Conservation (phyloP, 2,113 vertebrate species). For the Coptodon rendalli region DNA sequence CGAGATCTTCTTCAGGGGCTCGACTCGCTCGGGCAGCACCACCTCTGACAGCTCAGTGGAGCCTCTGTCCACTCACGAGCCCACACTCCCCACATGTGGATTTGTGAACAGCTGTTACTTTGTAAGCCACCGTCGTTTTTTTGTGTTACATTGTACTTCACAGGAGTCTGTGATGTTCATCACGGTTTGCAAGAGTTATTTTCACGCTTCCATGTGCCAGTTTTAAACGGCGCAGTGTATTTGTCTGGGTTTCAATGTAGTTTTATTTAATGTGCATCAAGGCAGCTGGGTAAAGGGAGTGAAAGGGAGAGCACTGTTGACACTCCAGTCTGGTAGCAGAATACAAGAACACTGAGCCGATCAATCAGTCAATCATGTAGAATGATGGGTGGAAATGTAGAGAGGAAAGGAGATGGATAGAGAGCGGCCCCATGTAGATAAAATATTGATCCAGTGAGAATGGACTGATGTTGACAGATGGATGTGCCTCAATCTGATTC, state of each 20-base stretch:
- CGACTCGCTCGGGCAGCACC: slow-evolving; percentile 67
- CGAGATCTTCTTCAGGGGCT: slow-evolving; percentile 65
- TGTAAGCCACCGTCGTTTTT: slow-evolving; percentile 41
- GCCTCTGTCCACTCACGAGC: slow-evolving; percentile 55
- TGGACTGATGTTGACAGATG: slow-evolving; percentile 46
- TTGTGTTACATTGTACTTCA: background rate
- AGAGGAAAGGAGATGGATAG: slow-evolving; percentile 30
- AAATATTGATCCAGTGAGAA: slow-evolving; percentile 44
- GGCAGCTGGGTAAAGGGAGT: background rate
- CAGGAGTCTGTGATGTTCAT: background rate
- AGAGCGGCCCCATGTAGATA: slow-evolving; percentile 36
- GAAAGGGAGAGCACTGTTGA: background rate
- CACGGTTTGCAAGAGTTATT: background rate
- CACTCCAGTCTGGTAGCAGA: background rate
- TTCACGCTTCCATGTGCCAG: background rate
- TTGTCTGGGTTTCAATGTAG: background rate
- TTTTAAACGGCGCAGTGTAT: background rate
- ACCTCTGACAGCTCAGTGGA: slow-evolving; percentile 69
- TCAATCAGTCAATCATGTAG: slow-evolving; percentile 39
- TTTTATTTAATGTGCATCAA: background rate
- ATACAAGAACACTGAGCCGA: background rate
- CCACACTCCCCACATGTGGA: slow-evolving; percentile 65
- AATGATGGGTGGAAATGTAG: slow-evolving; percentile 29
- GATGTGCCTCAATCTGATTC: slow-evolving; percentile 12
- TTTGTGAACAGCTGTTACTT: slow-evolving; percentile 80